Evolutionary conservation across 2,797 vertebrate genomes (phyloP), one percentile per base, ranked within the genome.

Genomic region (Lophius americanus): DNA sequence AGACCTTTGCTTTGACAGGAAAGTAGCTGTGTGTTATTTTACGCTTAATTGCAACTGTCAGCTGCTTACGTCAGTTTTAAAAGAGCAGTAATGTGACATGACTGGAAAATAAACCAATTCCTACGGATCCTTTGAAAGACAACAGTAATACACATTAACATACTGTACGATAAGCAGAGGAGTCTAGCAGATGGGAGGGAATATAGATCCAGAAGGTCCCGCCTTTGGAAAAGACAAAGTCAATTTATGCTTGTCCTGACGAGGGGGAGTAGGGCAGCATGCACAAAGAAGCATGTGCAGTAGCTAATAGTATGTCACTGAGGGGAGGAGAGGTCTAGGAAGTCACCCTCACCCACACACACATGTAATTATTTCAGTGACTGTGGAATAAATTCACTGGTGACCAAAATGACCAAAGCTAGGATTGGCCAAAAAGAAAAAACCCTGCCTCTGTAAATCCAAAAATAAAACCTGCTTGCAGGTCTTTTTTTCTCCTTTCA

Each of bases 1-100:
- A 83, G 93, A 92, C 93, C 76, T 73, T 91, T 93, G 92, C 93
- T 81, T 87, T 92, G 92, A 95, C 94, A 92, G 68, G 6, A 74
- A 81, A 81, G 93, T 93, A 95, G 94, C 93, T 94, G 95, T 93
- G 92, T 94, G 94, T 95, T 95, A 94, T 95, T 95, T 95, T 95
- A 93, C 91, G 95, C 94, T 94, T 96, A 96, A 97, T 96, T 96
- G 93, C 94, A 95, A 95, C 94, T 95, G 94, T 94, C 96, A 96
- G 94, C 92, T 90, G 87, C 94, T 91, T 93, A 95, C 93, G 91
- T 93, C 80, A 94, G 91, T 94, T 94, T 93, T 92, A 93, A 94
- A 94, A 95, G 91, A 94, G 90, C 92, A 91, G 91, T 95, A 95
- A 96, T 95, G 93, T 95, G 95, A 95, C 93, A 91, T 93, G 94